Evolutionary conservation across 2,113 vertebrate species (phyloP).

Genomic region (Diadophis punctatus): DNA sequence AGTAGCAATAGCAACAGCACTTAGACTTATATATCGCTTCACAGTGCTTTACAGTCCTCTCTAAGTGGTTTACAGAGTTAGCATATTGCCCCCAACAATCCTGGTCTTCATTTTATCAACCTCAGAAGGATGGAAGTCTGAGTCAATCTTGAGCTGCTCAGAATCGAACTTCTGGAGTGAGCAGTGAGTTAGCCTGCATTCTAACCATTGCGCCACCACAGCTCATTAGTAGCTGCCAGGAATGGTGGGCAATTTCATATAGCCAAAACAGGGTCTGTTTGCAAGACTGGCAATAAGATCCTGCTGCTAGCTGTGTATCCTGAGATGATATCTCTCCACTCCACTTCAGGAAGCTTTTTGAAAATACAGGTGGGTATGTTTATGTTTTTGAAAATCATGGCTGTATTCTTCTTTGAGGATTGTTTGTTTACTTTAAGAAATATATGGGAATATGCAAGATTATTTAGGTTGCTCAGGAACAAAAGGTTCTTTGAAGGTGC

Average conservation of each 20-base stretch:
- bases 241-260: background rate
- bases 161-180: too few relatives aligned
- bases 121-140: too few relatives aligned
- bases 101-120: too few relatives aligned
- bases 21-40: too few relatives aligned
- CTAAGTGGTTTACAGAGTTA: too few relatives aligned
- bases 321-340: background rate
- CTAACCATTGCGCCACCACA: too few relatives aligned
- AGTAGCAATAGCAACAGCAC: background rate
- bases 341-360: background rate
- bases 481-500: background rate
- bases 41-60: too few relatives aligned
- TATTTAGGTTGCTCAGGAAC: background rate
- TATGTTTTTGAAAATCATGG: background rate
- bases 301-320: background rate
- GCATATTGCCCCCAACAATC: too few relatives aligned
- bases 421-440: background rate
- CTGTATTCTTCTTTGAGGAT: background rate
- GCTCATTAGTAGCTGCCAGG: background rate
- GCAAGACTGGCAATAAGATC: background rate
- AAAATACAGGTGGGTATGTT: background rate
- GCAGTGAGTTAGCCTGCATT: too few relatives aligned
- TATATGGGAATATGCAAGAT: background rate
- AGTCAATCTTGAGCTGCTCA: too few relatives aligned
- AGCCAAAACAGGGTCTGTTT: background rate